Percentiles rank a stretch among this genome's conserved stretches.
Conservation (phyloP, 2,797 vertebrate species). For the Lagocephalus sceleratus region DNA sequence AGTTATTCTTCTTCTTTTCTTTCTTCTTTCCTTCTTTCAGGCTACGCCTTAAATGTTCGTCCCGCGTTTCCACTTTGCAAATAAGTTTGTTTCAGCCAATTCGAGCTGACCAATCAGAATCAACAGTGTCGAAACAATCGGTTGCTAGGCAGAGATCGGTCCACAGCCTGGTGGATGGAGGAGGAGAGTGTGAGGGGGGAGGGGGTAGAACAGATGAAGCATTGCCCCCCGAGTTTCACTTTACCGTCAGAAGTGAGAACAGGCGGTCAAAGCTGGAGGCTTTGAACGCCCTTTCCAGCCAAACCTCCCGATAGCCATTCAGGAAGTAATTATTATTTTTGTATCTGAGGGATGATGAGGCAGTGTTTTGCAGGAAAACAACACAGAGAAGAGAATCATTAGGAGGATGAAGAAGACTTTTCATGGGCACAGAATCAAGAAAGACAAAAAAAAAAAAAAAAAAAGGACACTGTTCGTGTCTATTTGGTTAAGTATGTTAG, state of each 20-base stretch:
- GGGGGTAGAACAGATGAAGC: conserved; percentile 73
- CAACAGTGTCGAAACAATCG: conserved; percentile 79
- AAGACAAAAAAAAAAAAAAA: conserved; percentile 28
- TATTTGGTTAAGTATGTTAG: conserved; percentile 47
- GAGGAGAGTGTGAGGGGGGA: conserved; percentile 11
- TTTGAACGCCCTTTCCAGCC: conserved; percentile 99
- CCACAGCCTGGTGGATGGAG: conserved; percentile 82
- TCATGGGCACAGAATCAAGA: conserved; percentile 59
- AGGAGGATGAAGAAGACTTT: conserved; percentile 61
- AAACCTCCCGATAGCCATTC: conserved; percentile 99
- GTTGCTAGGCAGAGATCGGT: conserved; percentile 75
- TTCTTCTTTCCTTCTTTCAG: conserved; percentile 43
- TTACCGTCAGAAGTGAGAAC: conserved; percentile 99
- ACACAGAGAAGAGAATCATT: conserved; percentile 78
- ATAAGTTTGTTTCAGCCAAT: conserved; percentile 39
- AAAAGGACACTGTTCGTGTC: conserved; percentile 13
- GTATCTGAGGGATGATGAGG: conserved; percentile 95
- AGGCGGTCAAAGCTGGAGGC: conserved; percentile 99
- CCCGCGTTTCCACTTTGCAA: conserved; percentile 27
- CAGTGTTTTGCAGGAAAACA: conserved; percentile 83
- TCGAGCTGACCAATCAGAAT: conserved; percentile 95
- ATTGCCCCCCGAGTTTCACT: conserved; percentile 85
- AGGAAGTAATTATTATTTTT: conserved; percentile 99
- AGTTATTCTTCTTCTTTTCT: conserved; percentile 26
- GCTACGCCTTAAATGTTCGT: conserved; percentile 40